Conservation (phyloP, 1,140 invertebrate genomes). For the Trichonephila clavipes region DNA sequence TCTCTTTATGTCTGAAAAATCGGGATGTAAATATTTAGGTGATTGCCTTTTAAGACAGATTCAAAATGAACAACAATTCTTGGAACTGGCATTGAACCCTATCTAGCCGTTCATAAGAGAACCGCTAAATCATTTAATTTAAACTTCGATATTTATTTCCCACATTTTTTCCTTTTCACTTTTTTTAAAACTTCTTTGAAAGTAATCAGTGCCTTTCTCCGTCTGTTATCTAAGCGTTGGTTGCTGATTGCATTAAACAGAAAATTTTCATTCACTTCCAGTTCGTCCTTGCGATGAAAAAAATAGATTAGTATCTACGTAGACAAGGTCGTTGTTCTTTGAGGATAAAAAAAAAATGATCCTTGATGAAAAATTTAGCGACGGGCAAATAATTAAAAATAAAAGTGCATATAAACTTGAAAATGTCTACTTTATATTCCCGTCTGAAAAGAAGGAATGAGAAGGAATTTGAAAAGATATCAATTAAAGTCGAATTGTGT, state of each 20-base stretch:
- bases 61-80: no score
- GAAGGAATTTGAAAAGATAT: not conserved
- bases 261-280: not conserved
- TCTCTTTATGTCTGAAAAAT: no score
- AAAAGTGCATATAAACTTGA: not conserved
- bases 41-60: no score
- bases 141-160: no score
- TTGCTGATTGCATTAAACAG: not conserved
- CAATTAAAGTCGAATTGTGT: not conserved
- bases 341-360: not conserved
- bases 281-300: not conserved
- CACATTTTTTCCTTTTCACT: no score
- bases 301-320: not conserved
- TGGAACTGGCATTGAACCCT: no score
- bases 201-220: not conserved
- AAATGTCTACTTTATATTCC: conserved; percentile 6
- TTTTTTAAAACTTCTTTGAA: not conserved
- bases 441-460: not conserved
- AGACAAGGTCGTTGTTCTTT: not conserved
- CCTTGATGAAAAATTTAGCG: not conserved
- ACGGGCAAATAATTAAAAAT: not conserved
- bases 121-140: no score
- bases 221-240: not conserved
- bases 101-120: no score
- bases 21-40: no score